phyloP scores from a whole-genome alignment of 2,888 invertebrate genomes.

The Cylindroiulus punctatus region DNA sequence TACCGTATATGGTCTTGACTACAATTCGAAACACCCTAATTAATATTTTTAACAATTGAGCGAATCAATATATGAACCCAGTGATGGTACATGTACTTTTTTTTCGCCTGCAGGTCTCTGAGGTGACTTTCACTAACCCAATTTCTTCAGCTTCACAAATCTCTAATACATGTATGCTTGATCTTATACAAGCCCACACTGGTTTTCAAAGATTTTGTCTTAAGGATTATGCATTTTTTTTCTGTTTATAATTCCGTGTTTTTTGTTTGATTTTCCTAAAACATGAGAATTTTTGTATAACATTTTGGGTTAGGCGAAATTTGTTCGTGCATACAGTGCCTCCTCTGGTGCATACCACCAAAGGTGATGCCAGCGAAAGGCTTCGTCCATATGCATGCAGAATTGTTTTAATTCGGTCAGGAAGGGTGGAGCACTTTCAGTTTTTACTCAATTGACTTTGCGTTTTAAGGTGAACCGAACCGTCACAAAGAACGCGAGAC shows the following conservation, averaged over 20 bases:
- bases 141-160: neutral
- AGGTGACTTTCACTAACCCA: neutral
- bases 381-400: neutral
- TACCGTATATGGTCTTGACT: no score
- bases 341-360: no score
- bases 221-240: neutral
- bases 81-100: neutral
- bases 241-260: neutral
- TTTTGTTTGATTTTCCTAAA: neutral
- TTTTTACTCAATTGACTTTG: constrained; percentile 51
- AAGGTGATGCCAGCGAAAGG: constrained; percentile 11
- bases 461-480: constrained; percentile 51
- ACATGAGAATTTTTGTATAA: neutral
- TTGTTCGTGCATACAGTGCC: constrained; percentile 16
- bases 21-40: neutral
- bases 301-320: neutral
- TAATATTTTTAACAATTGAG: neutral
- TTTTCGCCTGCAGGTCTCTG: neutral
- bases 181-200: neutral
- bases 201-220: neutral
- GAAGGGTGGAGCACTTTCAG: constrained; percentile 53
- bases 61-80: neutral
- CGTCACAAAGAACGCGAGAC: constrained; percentile 49
- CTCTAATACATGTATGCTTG: neutral
- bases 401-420: constrained; percentile 51